These are phyloP conservation scores for Chirona hameri DNA, from an alignment of 2,888 invertebrate genomes.

Conservation along the genomic window DNA sequence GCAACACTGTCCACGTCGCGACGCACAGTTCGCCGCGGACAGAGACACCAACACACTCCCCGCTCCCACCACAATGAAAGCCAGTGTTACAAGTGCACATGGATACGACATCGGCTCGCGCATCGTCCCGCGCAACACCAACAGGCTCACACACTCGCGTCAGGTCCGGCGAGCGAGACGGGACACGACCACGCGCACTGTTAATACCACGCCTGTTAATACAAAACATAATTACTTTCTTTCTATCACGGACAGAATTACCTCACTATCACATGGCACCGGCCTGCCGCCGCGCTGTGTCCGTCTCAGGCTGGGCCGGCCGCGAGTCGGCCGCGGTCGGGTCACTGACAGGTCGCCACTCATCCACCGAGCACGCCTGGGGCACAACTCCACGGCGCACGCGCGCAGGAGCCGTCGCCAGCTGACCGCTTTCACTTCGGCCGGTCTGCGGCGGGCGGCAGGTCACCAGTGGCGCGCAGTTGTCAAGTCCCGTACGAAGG, in stretches of 20 bases:
- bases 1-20: not conserved
- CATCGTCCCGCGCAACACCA: not conserved
- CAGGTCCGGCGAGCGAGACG: not conserved
- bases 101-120: not conserved
- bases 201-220: not conserved
- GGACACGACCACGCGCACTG: not conserved
- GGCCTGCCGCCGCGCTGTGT: not conserved
- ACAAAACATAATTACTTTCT: constrained; percentile 24
- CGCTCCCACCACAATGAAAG: not conserved
- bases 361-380: not conserved
- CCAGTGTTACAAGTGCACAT: constrained; percentile 13
- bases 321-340: too few relatives aligned
- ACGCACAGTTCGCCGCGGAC: not conserved
- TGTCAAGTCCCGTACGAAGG: too few relatives aligned
- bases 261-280: not conserved
- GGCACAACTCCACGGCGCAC: too few relatives aligned
- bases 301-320: not conserved
- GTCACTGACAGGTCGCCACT: not conserved
- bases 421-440: too few relatives aligned
- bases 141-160: not conserved
- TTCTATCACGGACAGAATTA: constrained; percentile 27
- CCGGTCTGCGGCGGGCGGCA: too few relatives aligned
- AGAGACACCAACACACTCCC: not conserved
- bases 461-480: too few relatives aligned
- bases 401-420: too few relatives aligned